Evolutionary conservation across 2,888 invertebrate species (phyloP), one percentile per base, ranked within the genome.

Genomic region (Epinotia bilunana): DNA sequence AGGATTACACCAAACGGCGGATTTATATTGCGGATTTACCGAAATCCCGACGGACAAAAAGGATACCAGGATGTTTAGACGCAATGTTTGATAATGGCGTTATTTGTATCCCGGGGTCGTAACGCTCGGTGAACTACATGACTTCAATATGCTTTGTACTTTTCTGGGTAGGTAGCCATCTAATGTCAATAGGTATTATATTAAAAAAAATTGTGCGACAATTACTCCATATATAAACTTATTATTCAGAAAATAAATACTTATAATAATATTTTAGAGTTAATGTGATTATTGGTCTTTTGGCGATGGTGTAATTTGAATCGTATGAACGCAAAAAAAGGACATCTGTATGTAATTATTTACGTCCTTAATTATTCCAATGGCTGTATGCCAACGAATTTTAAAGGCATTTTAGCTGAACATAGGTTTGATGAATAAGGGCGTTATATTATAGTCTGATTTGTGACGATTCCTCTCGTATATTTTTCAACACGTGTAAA

Each of bases 1-100:
- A 79, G 88, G 91, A 91, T 93, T 90, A 91, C 88, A 85, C 80
- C 85, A 89, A 90, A 89, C 88, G 87, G 84, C 86, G 89, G 89
- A 90, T 90, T 91, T 93, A 92, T 90, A 83, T 88, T 80, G 84
- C 83, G 90, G 91, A 87, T 91, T 89, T 88, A 84, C 82, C 81
- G 79, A 86, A 89, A 90, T 89, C 88, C 89, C 84, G 77, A 80
- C 82, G 87, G 87, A 87, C 87, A 87, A 87, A 89, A 87, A 86
- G 87, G 88, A 87, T 86, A 84, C 81, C 81, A 82, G 80, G 81
- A 86, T 83, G 85, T 88, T 39, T 88, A 88, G 83, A 84, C 82
- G 83, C 84, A 81, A 88, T 89, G 88, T 89, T 87, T 89, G 85
- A 84, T 90, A 88, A 89, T 86, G 82, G 78, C 77, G 78, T 77